Conservation (phyloP, 2,888 invertebrate genomes). For the Drosophila fulvimacula region DNA sequence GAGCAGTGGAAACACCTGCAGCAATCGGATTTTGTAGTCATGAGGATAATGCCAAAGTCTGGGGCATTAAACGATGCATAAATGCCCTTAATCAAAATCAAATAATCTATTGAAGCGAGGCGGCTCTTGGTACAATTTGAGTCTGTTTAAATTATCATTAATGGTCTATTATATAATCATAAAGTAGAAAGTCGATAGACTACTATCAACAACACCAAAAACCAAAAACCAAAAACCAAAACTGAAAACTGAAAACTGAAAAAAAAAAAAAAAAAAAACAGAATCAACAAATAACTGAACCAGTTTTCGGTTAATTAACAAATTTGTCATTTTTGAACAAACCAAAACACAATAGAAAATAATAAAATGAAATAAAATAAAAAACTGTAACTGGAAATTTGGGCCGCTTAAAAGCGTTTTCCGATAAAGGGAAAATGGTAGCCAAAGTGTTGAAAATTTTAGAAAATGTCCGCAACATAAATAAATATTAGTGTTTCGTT, state of each 20-base stretch:
- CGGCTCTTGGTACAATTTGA: neutral
- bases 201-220: neutral
- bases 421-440: conserved; percentile 9
- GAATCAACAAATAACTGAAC: conserved; percentile 52
- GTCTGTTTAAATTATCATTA: neutral
- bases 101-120: neutral
- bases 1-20: neutral
- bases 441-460: conserved; percentile 23
- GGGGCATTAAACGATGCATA: neutral
- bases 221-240: neutral
- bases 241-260: neutral
- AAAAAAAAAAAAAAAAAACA: neutral
- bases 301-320: conserved; percentile 67
- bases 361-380: conserved; percentile 23
- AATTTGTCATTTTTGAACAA: conserved; percentile 68
- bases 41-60: neutral
- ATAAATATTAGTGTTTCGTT: conserved; percentile 27
- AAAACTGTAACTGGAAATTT: conserved; percentile 21
- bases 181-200: conserved; percentile 38
- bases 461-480: conserved; percentile 25
- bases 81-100: conserved; percentile 1
- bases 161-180: conserved; percentile 16
- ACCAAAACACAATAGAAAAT: conserved; percentile 14
- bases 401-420: conserved; percentile 25
- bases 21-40: neutral